Evolutionary conservation across 1,140 invertebrate genomes (phyloP), one percentile per base, ranked within the genome.

Genomic region (Lepidurus arcticus): DNA sequence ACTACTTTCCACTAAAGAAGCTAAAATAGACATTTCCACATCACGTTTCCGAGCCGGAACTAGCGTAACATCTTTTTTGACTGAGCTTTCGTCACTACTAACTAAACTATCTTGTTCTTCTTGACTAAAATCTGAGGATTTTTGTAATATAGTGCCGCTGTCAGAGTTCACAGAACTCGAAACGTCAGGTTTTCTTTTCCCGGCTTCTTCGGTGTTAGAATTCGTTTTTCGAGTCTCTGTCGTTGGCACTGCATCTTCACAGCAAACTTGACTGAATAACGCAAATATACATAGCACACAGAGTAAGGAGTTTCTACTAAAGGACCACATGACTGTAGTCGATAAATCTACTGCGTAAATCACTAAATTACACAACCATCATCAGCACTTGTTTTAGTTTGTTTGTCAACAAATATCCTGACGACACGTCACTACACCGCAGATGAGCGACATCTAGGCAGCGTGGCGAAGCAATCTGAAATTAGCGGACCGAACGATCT

Each of bases 361-460:
- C 53, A n/a, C 53, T 65, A 65, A 65, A 21, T 65, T 65, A 65
- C 53, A 65, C 53, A 65, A 65, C 13, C 53, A 65, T 65, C 13
- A 13, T 65, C 13, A 65, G 53, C 53, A 65, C 53, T 65, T 6
- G 21, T 65, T 65, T 21, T 21, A 21, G 9, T 65, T 65, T 65
- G 53, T 65, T 65, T 65, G 53, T 65, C 53, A 65, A 65, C 53
- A 65, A 65, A 65, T 65, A 65, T 65, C 13, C 53, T 65, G 21
- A 21, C 13, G 53, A 65, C 53, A 65, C 53, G 53, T 65, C 53
- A 65, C 53, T n/a, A 65, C 21, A 21, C 21, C 53, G 8, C 53
- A 21, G 16, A 7, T 1, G 9, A 21, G 53, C 53, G 53, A 65
- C 53, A 65, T 65, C 53, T 65, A 65, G 53, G 6, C 13, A 65